Conservation (phyloP, 2,797 vertebrate genomes). For the Balearica regulorum region DNA sequence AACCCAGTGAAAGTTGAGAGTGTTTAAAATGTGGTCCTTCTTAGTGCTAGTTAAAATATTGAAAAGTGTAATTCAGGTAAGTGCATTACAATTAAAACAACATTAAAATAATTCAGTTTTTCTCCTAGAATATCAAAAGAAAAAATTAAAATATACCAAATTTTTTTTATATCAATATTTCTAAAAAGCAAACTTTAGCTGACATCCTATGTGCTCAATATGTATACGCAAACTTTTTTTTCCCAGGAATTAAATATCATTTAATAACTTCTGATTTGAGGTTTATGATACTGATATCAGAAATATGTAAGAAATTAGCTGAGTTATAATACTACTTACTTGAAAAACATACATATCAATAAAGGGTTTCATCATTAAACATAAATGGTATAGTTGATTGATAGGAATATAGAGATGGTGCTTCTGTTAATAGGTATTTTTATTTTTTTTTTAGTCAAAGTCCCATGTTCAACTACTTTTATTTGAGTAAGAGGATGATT, state of each 20-base stretch:
- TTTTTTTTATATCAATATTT: not conserved
- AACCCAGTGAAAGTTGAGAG: not conserved
- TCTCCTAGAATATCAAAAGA: not conserved
- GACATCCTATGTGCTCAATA: not conserved
- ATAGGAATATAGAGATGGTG: not conserved
- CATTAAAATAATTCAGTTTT: not conserved
- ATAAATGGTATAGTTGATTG: not conserved
- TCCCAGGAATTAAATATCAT: not conserved
- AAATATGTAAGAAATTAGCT: not conserved
- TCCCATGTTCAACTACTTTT: not conserved
- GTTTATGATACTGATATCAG: not conserved
- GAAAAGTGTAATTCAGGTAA: not conserved
- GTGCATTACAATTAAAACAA: not conserved
- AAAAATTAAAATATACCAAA: not conserved
- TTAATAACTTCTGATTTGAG: not conserved
- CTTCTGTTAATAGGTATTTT: not conserved
- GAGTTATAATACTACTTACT: not conserved
- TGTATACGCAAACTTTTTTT: not conserved
- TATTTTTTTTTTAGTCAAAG: not conserved
- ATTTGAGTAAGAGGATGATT: conserved; percentile 4
- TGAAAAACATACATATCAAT: not conserved
- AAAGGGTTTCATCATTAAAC: not conserved
- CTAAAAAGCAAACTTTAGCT: not conserved
- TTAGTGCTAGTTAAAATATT: not conserved
- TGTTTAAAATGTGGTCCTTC: not conserved